Percentiles rank a stretch among this genome's conserved stretches.
These are phyloP conservation scores for Albula goreensis DNA, from an alignment of 2,113 vertebrate genomes.

Conservation along the genomic window DNA sequence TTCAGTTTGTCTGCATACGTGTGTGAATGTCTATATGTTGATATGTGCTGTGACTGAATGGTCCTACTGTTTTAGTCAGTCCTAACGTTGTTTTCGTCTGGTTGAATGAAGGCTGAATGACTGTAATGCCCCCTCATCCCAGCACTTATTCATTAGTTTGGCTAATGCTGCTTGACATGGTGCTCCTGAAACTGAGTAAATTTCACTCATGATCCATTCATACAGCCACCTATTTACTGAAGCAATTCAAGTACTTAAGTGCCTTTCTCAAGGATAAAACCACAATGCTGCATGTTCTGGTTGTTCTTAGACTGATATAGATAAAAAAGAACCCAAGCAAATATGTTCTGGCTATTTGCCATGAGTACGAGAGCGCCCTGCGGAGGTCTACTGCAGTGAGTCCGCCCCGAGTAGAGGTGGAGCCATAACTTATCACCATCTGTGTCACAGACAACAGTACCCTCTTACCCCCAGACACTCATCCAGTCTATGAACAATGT, in stretches of 20 bases:
- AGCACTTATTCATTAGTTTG: not conserved
- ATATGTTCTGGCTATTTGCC: not conserved
- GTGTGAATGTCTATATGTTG: too few species aligned
- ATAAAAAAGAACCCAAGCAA: not conserved
- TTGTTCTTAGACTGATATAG: not conserved
- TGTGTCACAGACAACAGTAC: constrained; percentile 14
- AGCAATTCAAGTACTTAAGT: too few species aligned
- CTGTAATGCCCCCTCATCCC: not conserved
- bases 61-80: too few species aligned
- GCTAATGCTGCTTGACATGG: not conserved
- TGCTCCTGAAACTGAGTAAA: not conserved
- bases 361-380: not conserved
- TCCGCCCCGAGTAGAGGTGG: not conserved
- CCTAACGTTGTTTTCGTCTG: too few species aligned
- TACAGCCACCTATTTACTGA: not conserved
- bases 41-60: too few species aligned
- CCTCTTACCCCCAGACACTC: not conserved
- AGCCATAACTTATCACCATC: not conserved
- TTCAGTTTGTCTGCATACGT: too few species aligned
- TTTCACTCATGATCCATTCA: not conserved
- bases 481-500: constrained; percentile 14
- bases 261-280: too few species aligned
- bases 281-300: too few species aligned
- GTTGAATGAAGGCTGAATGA: not conserved
- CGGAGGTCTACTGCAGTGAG: not conserved